phyloP scores from a whole-genome alignment of 2,113 vertebrate species.

The Hippolais icterina region DNA sequence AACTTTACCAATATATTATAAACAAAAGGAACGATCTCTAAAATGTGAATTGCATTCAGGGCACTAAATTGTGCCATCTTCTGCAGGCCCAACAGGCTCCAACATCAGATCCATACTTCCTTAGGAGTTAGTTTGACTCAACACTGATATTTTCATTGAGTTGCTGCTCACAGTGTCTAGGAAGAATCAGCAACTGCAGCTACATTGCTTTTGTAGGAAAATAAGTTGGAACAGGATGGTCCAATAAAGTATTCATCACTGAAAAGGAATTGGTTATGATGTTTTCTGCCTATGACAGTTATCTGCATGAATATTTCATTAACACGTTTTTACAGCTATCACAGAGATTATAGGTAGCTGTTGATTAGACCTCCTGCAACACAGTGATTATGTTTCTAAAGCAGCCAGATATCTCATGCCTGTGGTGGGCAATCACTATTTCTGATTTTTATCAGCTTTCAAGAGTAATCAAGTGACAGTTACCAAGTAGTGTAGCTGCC shows the following conservation, averaged over 20 bases:
- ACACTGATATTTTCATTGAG: background rate
- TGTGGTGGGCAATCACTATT: slow-evolving; percentile 47
- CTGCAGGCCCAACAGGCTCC: background rate
- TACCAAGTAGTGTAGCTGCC: background rate
- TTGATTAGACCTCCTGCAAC: slow-evolving; percentile 62
- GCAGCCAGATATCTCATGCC: slow-evolving; percentile 9
- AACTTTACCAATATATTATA: background rate
- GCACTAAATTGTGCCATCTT: background rate
- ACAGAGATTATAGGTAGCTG: slow-evolving; percentile 29
- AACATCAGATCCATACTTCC: background rate
- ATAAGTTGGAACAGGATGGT: background rate
- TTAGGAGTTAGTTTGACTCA: background rate
- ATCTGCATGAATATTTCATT: slow-evolving; percentile 62
- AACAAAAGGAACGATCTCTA: background rate
- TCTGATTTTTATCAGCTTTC: slow-evolving; percentile 49
- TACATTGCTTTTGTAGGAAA: background rate
- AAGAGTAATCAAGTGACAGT: slow-evolving; percentile 52
- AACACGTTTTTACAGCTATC: slow-evolving; percentile 16
- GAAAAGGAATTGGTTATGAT: background rate
- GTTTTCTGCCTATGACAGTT: background rate
- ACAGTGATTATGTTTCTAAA: slow-evolving; percentile 55
- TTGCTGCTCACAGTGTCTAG: background rate
- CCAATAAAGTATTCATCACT: background rate
- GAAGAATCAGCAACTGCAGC: background rate
- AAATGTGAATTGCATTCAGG: background rate